These are phyloP conservation scores for Caenorhabditis zanzibari DNA, from an alignment of 2,888 invertebrate species.

Conservation along the genomic window DNA sequence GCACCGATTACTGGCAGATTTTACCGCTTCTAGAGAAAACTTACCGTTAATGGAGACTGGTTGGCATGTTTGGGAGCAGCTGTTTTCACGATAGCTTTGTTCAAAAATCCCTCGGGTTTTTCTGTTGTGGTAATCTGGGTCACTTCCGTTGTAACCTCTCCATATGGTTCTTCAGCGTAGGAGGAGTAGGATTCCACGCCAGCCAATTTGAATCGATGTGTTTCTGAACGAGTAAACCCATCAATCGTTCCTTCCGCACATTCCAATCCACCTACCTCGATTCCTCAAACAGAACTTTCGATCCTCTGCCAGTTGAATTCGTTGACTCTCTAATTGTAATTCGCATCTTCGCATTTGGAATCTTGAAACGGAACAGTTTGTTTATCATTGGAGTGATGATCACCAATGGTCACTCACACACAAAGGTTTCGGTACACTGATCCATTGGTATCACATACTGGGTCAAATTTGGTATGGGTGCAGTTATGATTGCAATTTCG, in stretches of 20 bases:
- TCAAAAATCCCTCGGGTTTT: slow-evolving; percentile 21
- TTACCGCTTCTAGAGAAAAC: slow-evolving; percentile 53
- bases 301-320: slow-evolving; percentile 60
- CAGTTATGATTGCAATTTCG: slow-evolving; percentile 69
- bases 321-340: slow-evolving; percentile 52
- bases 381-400: slow-evolving; percentile 33
- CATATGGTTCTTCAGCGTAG: slow-evolving; percentile 48
- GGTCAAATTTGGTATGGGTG: slow-evolving; percentile 65
- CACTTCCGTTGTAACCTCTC: slow-evolving; percentile 7
- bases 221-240: slow-evolving; percentile 37
- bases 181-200: slow-evolving; percentile 64
- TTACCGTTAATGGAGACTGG: slow-evolving; percentile 41
- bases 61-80: slow-evolving; percentile 22
- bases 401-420: slow-evolving; percentile 64
- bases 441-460: slow-evolving; percentile 76
- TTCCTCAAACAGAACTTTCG: slow-evolving; percentile 57
- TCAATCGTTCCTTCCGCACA: slow-evolving; percentile 38
- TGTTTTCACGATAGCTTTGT: slow-evolving; percentile 18
- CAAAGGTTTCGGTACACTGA: slow-evolving; percentile 75
- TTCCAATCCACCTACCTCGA: slow-evolving; percentile 48
- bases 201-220: slow-evolving; percentile 51
- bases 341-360: slow-evolving; percentile 64
- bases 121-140: not conserved
- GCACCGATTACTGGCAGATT: slow-evolving; percentile 44
- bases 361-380: slow-evolving; percentile 55